Percentiles rank a stretch among this genome's conserved stretches.
These are phyloP conservation scores for Diploptera punctata DNA, from an alignment of 2,888 invertebrate genomes.

Conservation along the genomic window DNA sequence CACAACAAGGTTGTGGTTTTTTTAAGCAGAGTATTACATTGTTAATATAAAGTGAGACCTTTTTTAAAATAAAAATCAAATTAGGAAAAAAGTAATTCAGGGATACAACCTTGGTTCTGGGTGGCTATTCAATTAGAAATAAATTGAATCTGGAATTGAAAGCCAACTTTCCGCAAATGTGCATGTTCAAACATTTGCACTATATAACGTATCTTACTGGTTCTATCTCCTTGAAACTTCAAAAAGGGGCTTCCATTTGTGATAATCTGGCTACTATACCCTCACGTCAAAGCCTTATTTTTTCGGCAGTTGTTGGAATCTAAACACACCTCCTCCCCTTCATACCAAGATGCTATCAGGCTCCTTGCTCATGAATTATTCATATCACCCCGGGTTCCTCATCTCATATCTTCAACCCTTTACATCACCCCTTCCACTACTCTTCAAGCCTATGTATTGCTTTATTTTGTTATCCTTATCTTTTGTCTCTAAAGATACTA, in stretches of 20 bases:
- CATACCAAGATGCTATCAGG: constrained; percentile 38
- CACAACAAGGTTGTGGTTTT: too few relatives aligned
- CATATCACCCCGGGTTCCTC: constrained; percentile 27
- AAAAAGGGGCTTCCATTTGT: neutral
- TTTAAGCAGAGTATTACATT: too few relatives aligned
- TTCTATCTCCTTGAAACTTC: neutral
- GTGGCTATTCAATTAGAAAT: too few relatives aligned
- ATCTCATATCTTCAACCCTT: neutral
- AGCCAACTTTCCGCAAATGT: too few relatives aligned
- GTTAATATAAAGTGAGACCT: too few relatives aligned
- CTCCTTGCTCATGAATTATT: constrained; percentile 35
- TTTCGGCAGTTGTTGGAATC: constrained; percentile 11
- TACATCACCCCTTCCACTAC: too few relatives aligned
- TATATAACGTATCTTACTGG: too few relatives aligned
- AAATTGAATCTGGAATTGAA: too few relatives aligned
- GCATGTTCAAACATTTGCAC: too few relatives aligned
- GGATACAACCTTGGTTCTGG: too few relatives aligned
- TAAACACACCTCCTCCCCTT: neutral
- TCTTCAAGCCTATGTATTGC: constrained; percentile 6
- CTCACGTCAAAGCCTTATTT: neutral
- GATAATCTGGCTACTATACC: neutral
- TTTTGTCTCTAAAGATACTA: constrained; percentile 7
- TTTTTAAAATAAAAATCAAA: too few relatives aligned
- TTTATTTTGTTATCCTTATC: constrained; percentile 21
- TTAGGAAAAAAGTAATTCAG: too few relatives aligned